A percentile compares a stretch with the other conserved stretches of the same genome.
These are phyloP conservation scores for Oasisia sp. DNA, from an alignment of 2,888 invertebrate genomes.

Conservation along the genomic window DNA sequence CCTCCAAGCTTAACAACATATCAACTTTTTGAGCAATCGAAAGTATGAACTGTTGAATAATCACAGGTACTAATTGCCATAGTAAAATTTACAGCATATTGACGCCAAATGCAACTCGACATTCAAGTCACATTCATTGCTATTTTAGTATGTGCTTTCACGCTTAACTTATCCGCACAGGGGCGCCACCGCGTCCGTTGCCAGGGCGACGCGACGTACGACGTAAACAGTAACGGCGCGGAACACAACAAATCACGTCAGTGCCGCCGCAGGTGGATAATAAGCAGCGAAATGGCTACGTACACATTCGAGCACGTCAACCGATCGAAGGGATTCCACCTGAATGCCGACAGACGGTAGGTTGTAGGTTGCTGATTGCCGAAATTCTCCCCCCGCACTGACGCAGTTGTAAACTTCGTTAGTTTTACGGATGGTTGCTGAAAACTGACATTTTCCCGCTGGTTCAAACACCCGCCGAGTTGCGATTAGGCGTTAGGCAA, in stretches of 20 bases:
- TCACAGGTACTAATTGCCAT: no score
- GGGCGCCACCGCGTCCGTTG: not conserved
- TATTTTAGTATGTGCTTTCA: not conserved
- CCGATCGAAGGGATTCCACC: constrained; percentile 41
- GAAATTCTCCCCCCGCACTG: not conserved
- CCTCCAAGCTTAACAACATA: no score
- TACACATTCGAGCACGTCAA: constrained; percentile 46
- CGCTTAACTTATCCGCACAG: not conserved
- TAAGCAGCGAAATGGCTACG: constrained; percentile 34
- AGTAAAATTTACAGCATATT: no score
- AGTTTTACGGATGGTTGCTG: not conserved
- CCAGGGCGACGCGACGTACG: not conserved
- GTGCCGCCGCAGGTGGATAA: not conserved
- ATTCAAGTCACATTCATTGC: not conserved
- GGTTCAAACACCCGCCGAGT: not conserved
- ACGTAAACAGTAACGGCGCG: constrained; percentile 13
- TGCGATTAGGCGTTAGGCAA: not conserved
- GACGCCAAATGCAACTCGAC: no score
- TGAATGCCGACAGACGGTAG: constrained; percentile 44
- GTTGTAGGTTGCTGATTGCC: not conserved
- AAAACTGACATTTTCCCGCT: not conserved
- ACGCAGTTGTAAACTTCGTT: not conserved
- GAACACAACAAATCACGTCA: not conserved
- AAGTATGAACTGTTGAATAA: no score
- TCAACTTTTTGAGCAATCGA: no score